phyloP scores from a whole-genome alignment of 2,113 vertebrate genomes.

The Arizona elegans region DNA sequence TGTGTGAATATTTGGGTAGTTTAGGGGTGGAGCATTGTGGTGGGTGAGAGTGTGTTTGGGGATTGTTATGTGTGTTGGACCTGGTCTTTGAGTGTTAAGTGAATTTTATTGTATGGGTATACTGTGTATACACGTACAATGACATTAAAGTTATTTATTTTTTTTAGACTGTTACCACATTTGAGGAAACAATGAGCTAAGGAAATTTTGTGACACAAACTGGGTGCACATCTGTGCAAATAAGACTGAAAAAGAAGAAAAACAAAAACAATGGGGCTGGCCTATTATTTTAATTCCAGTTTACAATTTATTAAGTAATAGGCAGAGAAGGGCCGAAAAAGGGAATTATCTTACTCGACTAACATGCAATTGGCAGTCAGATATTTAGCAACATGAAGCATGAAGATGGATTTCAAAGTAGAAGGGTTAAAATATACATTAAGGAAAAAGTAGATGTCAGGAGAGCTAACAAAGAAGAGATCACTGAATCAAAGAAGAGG shows the following conservation, averaged over 20 bases:
- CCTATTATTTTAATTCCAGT: not conserved
- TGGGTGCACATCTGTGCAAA: not conserved
- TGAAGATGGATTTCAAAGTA: not conserved
- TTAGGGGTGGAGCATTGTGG: too few species aligned
- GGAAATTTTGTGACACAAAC: not conserved
- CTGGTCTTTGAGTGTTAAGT: too few species aligned
- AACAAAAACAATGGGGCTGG: not conserved
- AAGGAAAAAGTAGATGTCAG: not conserved
- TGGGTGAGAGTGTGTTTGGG: too few species aligned
- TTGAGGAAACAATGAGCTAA: not conserved
- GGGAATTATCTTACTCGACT: not conserved
- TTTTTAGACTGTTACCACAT: not conserved
- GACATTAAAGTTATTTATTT: too few species aligned
- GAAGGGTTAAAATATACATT: not conserved
- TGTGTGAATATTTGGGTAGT: too few species aligned
- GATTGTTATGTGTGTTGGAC: too few species aligned
- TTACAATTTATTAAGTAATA: not conserved
- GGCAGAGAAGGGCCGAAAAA: not conserved
- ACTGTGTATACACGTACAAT: too few species aligned
- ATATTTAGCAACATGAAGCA: not conserved
- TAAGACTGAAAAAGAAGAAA: not conserved
- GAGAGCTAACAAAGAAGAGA: not conserved
- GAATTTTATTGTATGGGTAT: too few species aligned
- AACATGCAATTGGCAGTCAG: not conserved
- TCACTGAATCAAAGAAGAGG: not conserved